Evolutionary conservation across 2,113 vertebrate species (phyloP).

Genomic region (Nycticorax nycticorax): DNA sequence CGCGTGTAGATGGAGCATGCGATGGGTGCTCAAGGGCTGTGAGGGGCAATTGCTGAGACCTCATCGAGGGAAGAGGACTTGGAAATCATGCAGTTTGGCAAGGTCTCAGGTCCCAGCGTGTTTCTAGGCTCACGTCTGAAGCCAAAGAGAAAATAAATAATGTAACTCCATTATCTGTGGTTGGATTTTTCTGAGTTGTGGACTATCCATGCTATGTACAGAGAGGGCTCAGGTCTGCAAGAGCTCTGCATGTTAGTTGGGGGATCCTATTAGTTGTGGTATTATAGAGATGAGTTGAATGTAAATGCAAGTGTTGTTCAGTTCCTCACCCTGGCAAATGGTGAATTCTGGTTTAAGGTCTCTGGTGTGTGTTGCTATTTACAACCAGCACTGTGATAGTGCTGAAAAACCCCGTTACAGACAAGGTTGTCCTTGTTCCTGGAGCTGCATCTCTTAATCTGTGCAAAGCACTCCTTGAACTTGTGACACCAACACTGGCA

Average conservation of each 20-base stretch:
- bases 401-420: fast-evolving
- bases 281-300: background rate
- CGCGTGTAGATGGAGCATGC: fast-evolving
- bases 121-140: background rate
- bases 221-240: background rate
- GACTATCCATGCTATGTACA: background rate
- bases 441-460: background rate
- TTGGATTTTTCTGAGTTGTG: background rate
- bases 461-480: background rate
- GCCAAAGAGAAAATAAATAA: background rate
- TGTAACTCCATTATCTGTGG: background rate
- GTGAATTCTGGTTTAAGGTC: background rate
- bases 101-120: background rate
- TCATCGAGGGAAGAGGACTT: background rate
- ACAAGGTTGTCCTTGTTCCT: background rate
- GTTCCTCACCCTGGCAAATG: background rate
- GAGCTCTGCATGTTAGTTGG: background rate
- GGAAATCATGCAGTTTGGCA: background rate
- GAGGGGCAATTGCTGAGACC: background rate
- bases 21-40: background rate
- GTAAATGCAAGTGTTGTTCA: background rate
- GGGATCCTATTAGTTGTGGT: background rate
- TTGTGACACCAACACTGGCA: background rate
- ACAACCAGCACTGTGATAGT: background rate
- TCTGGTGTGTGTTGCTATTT: background rate